Evolutionary conservation across 2,888 invertebrate genomes (phyloP).

Genomic region (Dermolepida albohirtum): DNA sequence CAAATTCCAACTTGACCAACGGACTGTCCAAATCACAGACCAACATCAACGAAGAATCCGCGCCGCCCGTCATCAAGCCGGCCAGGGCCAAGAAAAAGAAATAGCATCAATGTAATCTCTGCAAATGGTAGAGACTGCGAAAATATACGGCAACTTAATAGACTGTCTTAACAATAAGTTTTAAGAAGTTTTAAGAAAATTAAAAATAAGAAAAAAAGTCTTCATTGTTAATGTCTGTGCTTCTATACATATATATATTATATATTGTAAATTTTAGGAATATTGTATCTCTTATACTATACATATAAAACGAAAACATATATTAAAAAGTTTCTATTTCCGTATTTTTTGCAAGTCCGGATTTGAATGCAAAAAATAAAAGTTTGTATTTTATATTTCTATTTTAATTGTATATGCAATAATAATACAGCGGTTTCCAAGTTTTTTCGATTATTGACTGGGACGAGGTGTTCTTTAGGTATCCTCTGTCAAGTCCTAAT

Average conservation of each 20-base stretch:
- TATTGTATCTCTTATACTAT: slow-evolving; percentile 21
- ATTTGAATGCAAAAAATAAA: neutral
- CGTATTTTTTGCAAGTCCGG: neutral
- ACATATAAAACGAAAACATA: neutral
- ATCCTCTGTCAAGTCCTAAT: too few species aligned
- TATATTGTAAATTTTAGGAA: slow-evolving; percentile 23
- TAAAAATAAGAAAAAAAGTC: slow-evolving; percentile 3
- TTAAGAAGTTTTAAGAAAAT: slow-evolving; percentile 8
- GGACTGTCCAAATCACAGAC: slow-evolving; percentile 46
- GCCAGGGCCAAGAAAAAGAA: slow-evolving; percentile 66
- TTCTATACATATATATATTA: slow-evolving; percentile 19
- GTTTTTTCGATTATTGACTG: too few species aligned
- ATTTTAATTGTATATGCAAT: slow-evolving; percentile 23
- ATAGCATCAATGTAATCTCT: slow-evolving; percentile 59
- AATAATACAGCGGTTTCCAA: too few species aligned
- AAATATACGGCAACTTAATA: slow-evolving; percentile 30
- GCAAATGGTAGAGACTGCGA: slow-evolving; percentile 52
- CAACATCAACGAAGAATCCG: slow-evolving; percentile 50
- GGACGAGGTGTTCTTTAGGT: too few species aligned
- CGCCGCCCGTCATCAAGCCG: slow-evolving; percentile 61
- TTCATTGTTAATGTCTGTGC: slow-evolving; percentile 33
- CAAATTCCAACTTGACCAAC: slow-evolving; percentile 46
- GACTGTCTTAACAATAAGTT: slow-evolving; percentile 42
- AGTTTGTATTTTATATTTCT: neutral
- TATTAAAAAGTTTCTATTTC: slow-evolving; percentile 21